Conservation (phyloP, 1,140 invertebrate genomes). For the Littorina saxatilis region DNA sequence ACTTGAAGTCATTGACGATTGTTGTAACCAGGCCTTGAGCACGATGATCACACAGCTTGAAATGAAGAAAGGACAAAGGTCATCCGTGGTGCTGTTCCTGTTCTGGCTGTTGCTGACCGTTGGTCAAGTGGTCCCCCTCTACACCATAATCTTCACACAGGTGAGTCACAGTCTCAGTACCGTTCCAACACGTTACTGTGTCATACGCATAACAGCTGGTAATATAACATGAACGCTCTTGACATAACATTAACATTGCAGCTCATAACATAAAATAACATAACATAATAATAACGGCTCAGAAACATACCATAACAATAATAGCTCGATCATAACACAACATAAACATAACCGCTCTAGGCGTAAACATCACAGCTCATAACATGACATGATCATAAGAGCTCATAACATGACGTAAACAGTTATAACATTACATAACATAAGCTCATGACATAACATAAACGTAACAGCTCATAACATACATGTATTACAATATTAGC, state of each 20-base stretch:
- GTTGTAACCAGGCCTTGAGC: background rate
- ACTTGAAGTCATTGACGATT: too few species aligned
- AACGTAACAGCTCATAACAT: too few species aligned
- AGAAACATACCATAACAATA: background rate
- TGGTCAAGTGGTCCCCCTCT: background rate
- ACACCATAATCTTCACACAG: slow-evolving; percentile 4
- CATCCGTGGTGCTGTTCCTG: background rate
- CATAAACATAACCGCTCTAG: too few species aligned
- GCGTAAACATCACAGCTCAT: too few species aligned
- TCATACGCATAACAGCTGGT: background rate
- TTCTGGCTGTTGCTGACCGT: background rate
- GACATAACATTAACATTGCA: background rate
- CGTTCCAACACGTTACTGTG: too few species aligned
- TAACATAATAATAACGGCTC: background rate
- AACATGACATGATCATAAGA: too few species aligned
- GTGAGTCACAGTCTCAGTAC: background rate
- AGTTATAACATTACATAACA: too few species aligned
- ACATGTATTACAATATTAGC: too few species aligned
- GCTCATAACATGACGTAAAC: too few species aligned
- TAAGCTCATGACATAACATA: too few species aligned
- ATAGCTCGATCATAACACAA: too few species aligned
- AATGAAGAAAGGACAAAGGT: background rate
- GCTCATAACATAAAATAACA: background rate
- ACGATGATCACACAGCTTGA: background rate
- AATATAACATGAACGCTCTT: background rate